These are phyloP conservation scores for Hormiphora californensis DNA, from an alignment of 37 sponge, comb jelly and placozoan genomes.

Conservation along the genomic window DNA sequence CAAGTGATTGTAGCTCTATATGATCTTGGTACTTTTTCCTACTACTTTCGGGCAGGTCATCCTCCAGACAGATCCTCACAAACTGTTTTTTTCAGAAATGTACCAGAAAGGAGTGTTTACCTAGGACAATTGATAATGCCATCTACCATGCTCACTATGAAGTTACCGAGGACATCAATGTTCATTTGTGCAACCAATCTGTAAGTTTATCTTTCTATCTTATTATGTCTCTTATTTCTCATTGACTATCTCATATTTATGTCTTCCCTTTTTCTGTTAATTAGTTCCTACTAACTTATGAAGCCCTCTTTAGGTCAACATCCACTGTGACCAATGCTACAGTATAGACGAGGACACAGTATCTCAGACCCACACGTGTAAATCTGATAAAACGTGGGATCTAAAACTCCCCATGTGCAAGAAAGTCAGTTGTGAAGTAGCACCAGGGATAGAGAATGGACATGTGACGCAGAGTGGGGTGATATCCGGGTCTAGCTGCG, in stretches of 20 bases:
- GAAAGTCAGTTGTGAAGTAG: not conserved
- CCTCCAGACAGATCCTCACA: too few species aligned
- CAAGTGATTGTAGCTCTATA: too few species aligned
- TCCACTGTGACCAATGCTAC: slow-evolving; percentile 35
- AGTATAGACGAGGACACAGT: not conserved
- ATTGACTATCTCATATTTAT: too few species aligned
- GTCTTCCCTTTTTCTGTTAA: too few species aligned
- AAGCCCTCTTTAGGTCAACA: not conserved
- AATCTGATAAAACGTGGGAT: slow-evolving; percentile 9
- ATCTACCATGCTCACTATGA: not conserved
- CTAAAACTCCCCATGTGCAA: not conserved
- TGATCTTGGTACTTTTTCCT: too few species aligned
- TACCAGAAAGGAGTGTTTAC: slow-evolving; percentile 22
- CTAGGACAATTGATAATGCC: not conserved
- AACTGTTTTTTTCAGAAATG: too few species aligned
- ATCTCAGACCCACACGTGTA: not conserved
- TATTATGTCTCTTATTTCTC: too few species aligned
- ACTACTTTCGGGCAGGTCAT: too few species aligned
- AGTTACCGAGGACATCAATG: not conserved
- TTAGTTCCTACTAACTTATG: too few species aligned
- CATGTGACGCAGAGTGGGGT: not conserved
- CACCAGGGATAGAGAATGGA: not conserved
- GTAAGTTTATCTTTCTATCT: not conserved
- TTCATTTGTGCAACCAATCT: slow-evolving; percentile 25
- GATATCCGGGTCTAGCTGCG: not conserved